phyloP scores from a whole-genome alignment of 2,797 vertebrate species.

The Petrocephalus sullivani region DNA sequence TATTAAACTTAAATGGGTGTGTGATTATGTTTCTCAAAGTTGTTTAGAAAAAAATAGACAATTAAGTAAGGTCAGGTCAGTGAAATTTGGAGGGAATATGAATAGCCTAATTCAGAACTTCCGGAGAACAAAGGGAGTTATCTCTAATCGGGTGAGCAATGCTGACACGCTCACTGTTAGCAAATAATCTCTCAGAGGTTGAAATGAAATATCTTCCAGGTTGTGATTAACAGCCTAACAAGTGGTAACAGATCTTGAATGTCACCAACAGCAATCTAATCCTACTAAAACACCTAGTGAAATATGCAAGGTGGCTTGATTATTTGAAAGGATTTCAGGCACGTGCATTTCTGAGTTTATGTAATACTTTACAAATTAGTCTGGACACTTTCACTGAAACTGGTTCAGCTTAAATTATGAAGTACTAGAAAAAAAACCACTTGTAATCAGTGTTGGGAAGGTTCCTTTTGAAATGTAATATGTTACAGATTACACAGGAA shows the following conservation, averaged over 20 bases:
- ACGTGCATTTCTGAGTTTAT: neutral
- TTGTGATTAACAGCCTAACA: slow-evolving; percentile 3
- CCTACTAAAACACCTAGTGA: neutral
- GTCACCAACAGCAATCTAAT: neutral
- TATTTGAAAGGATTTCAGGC: neutral
- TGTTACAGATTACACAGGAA: neutral
- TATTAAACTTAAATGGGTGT: neutral
- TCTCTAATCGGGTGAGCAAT: neutral
- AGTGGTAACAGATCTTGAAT: neutral
- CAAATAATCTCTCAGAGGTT: neutral
- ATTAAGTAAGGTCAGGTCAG: neutral
- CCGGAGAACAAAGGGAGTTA: neutral
- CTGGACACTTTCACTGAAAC: neutral
- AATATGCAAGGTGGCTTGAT: neutral
- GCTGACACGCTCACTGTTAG: slow-evolving; percentile 21
- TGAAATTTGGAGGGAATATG: neutral
- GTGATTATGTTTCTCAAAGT: neutral
- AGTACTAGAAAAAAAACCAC: neutral
- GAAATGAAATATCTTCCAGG: neutral
- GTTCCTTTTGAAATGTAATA: neutral
- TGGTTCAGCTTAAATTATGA: neutral
- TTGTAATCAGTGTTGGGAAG: neutral
- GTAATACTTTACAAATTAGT: neutral
- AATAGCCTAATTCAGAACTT: neutral
- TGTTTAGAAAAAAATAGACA: slow-evolving; percentile 11